Base-by-base conservation (phyloP, 2,797 vertebrate species). In the Sebastes matsubarae region DNA sequence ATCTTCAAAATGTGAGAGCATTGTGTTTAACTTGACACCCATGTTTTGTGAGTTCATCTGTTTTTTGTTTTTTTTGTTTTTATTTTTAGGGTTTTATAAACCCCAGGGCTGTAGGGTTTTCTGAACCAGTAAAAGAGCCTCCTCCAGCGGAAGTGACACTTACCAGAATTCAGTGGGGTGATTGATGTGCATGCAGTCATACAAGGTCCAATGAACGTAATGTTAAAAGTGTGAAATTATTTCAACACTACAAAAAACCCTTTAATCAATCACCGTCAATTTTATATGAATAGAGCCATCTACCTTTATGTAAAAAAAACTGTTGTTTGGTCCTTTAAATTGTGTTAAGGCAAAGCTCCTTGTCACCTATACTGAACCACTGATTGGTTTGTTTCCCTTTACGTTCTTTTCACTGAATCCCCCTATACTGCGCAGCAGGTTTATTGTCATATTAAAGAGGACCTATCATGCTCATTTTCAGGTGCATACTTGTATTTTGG, bases 11-110 rank as follows among this genome's bases (percentile, higher is more conserved):
- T 76, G 59, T 54, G 64, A 8, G 4, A 55, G 30, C 29, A 12
- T 66, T 63, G 25, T 73, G 42, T 81, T 65, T 55, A 57, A 72
- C n/a, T 60, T 57, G 1, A 75, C 66, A 75, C 16, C 61, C 12
- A 10, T 68, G 34, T 9, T 6, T 76, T 72, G 18, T 72, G 34
- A 57, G 64, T 64, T 59, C 4, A 6, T 71, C 59, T 50, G 18
- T 29, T 79, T 57, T 30, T 30, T 34, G 3, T 2, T 16, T 42
- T 42, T 38, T 42, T 42, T 42, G 36, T 38, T 42, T n/a, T 38
- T 38, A 42, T 42, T 42, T n/a, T 3, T 29, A 46, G 4, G 20
- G 25, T 29, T 77, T 61, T 22, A 24, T 76, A 79, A 66, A 65
- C 74, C 60, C 25, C 7, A 18, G 13, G 36, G 50, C 72, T 64